Conservation (phyloP, 2,888 invertebrate species). For the Notodonta ziczac region DNA sequence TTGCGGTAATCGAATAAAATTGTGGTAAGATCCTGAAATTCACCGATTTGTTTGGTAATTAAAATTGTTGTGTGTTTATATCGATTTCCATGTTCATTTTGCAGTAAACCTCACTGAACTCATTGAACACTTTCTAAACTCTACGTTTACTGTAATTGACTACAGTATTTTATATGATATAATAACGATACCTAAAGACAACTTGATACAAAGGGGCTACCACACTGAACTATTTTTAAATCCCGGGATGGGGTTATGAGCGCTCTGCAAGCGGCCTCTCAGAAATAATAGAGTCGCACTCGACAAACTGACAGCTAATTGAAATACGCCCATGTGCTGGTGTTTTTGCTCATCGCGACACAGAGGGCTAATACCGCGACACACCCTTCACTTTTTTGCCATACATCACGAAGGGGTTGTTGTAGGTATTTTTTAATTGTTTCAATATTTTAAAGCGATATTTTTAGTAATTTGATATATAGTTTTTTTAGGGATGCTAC, state of each 20-base stretch:
- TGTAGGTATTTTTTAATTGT: slow-evolving; percentile 57
- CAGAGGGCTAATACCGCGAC: slow-evolving; percentile 76
- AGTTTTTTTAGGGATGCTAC: not conserved
- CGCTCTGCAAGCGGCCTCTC: slow-evolving; percentile 40
- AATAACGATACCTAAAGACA: not conserved
- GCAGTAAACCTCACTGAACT: too few relatives aligned
- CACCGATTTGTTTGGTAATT: too few relatives aligned
- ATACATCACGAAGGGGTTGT: slow-evolving; percentile 66
- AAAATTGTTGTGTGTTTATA: too few relatives aligned
- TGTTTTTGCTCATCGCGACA: slow-evolving; percentile 70
- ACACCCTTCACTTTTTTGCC: slow-evolving; percentile 66
- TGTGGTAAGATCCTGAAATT: too few relatives aligned
- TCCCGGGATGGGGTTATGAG: slow-evolving; percentile 30
- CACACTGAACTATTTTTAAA: slow-evolving; percentile 38
- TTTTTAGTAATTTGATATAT: slow-evolving; percentile 15
- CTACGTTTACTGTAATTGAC: not conserved
- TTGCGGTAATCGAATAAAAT: too few relatives aligned
- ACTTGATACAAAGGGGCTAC: not conserved
- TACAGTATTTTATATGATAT: not conserved
- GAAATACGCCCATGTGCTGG: slow-evolving; percentile 80
- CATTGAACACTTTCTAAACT: not conserved
- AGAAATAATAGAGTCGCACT: slow-evolving; percentile 67
- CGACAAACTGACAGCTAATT: slow-evolving; percentile 83
- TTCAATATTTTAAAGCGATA: slow-evolving; percentile 42
- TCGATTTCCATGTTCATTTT: too few relatives aligned